These are phyloP conservation scores for Araneus ventricosus DNA, from an alignment of 1,140 invertebrate genomes.

Conservation along the genomic window DNA sequence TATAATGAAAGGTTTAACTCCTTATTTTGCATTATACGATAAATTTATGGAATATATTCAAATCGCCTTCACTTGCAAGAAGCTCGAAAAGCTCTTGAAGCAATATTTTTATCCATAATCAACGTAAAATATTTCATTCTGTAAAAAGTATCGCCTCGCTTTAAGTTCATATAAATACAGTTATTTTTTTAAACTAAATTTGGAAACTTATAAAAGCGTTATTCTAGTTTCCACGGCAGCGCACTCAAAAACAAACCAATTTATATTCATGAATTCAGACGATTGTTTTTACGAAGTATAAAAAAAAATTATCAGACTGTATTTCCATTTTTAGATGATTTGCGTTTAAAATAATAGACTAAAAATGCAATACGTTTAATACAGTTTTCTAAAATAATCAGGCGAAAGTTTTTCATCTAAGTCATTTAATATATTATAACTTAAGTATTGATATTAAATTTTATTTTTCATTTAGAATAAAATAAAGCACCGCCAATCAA, in stretches of 20 bases:
- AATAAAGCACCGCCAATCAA: no score
- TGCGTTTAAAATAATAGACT: not conserved
- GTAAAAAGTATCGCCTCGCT: not conserved
- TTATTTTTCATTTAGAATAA: no score
- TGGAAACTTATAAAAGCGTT: not conserved
- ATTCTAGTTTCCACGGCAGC: not conserved
- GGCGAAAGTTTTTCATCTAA: no score
- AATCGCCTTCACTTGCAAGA: not conserved
- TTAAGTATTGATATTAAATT: no score
- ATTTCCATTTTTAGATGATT: not conserved
- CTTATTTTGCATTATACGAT: not conserved
- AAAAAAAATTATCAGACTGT: not conserved
- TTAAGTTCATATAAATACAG: not conserved
- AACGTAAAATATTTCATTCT: not conserved
- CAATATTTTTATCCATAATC: not conserved
- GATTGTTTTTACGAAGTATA: not conserved
- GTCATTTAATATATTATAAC: no score
- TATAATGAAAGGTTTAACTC: not conserved
- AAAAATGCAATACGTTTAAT: no score
- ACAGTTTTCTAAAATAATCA: no score
- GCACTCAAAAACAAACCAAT: not conserved
- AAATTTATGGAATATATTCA: not conserved
- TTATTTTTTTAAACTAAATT: not conserved
- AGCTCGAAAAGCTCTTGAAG: not conserved
- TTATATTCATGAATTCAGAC: not conserved